These are phyloP conservation scores for Ahaetulla prasina DNA, from an alignment of 2,113 vertebrate genomes.

Conservation along the genomic window DNA sequence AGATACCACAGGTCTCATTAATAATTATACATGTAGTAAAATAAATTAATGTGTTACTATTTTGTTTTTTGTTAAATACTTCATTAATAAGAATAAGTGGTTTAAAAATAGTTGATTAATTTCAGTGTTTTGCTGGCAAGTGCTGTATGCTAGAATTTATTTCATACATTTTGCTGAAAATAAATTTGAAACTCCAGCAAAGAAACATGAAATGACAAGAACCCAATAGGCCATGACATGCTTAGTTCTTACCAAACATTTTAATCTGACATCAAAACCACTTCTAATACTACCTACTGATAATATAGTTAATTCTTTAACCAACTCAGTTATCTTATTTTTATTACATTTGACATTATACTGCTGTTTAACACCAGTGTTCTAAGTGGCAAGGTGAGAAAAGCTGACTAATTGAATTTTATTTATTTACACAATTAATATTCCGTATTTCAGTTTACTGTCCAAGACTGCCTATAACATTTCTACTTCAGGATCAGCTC, in stretches of 20 bases:
- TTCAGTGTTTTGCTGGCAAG: rapidly evolving
- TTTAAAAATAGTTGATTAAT: not conserved
- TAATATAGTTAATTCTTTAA: not conserved
- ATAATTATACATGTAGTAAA: not conserved
- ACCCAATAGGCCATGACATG: not conserved
- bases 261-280: not conserved
- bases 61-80: not conserved
- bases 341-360: not conserved
- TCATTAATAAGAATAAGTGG: not conserved
- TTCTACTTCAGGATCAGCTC: not conserved
- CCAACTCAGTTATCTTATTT: not conserved
- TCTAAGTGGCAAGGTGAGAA: not conserved
- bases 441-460: not conserved
- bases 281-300: not conserved
- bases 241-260: rapidly evolving
- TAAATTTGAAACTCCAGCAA: rapidly evolving
- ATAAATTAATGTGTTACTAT: not conserved
- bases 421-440: not conserved
- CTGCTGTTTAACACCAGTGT: not conserved
- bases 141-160: not conserved
- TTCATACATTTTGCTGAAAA: not conserved
- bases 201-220: not conserved
- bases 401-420: not conserved
- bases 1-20: not conserved
- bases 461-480: not conserved